A percentile compares a stretch with the other conserved stretches of the same genome.
Conservation (phyloP, 1,140 invertebrate genomes). For the Euura saliciscinereae region DNA sequence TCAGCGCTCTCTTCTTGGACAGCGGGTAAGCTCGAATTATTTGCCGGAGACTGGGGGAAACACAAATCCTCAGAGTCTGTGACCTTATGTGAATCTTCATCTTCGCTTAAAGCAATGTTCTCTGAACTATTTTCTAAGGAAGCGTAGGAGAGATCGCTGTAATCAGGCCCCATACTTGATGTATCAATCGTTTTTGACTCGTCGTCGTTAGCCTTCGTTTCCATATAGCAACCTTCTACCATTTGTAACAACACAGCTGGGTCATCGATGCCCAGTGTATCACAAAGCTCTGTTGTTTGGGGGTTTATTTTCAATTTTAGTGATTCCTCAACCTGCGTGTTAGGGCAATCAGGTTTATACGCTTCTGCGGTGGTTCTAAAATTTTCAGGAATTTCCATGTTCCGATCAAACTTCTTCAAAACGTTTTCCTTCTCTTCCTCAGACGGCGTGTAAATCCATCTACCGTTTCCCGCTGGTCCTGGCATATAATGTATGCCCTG, state of each 20-base stretch:
- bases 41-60: constrained; percentile 2
- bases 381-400: constrained; percentile 75
- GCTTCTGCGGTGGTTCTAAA: constrained; percentile 76
- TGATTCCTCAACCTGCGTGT: constrained; percentile 43
- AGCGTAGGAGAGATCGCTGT: constrained; percentile 30
- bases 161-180: constrained; percentile 20
- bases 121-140: constrained; percentile 25
- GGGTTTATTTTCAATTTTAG: constrained; percentile 70
- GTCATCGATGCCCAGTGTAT: constrained; percentile 80
- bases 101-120: constrained; percentile 26
- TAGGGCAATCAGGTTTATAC: constrained; percentile 61
- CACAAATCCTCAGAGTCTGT: constrained; percentile 22
- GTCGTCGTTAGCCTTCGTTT: constrained; percentile 23
- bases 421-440: constrained; percentile 75
- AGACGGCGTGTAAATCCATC: constrained; percentile 79
- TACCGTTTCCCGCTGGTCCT: constrained; percentile 69
- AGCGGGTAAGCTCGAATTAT: constrained; percentile 11
- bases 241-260: constrained; percentile 63
- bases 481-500: constrained; percentile 78
- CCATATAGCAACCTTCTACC: constrained; percentile 25
- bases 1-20: constrained; percentile 14
- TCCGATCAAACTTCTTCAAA: constrained; percentile 67
- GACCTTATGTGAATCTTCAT: constrained; percentile 23
- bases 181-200: constrained; percentile 21
- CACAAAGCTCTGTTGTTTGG: constrained; percentile 83